Evolutionary conservation across 2,888 invertebrate species (phyloP).

Genomic region (Diogma glabrata): DNA sequence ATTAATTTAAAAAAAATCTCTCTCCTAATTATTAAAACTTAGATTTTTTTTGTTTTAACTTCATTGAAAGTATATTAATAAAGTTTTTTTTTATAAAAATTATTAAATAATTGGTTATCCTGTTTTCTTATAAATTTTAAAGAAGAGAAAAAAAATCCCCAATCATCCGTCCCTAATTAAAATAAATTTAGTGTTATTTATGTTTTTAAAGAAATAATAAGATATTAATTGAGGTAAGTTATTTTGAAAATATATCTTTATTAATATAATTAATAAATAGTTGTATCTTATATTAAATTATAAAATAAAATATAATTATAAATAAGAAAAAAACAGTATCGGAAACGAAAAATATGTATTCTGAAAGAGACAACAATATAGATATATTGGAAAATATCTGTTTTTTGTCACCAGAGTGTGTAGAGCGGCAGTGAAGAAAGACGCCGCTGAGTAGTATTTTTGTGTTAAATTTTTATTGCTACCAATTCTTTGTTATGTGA

Average conservation of each 20-base stretch:
- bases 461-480: constrained; percentile 1
- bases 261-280: not conserved
- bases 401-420: constrained; percentile 2
- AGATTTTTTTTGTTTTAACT: constrained; percentile 5
- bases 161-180: constrained; percentile 9
- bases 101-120: too few relatives aligned
- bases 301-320: not conserved
- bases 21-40: constrained; percentile 6
- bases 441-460: constrained; percentile 9
- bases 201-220: not conserved
- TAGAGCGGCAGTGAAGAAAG: not conserved
- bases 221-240: constrained; percentile 9
- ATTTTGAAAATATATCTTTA: not conserved
- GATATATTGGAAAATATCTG: not conserved
- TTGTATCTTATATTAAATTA: too few relatives aligned
- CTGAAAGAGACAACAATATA: not conserved
- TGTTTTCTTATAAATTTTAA: constrained; percentile 4
- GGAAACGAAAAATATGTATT: constrained; percentile 1
- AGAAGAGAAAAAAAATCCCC: not conserved
- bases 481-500: not conserved
- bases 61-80: constrained; percentile 3
- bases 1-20: constrained; percentile 7
- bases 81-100: constrained; percentile 6
- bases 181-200: constrained; percentile 6
- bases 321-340: constrained; percentile 1